Evolutionary conservation across 2,113 vertebrate genomes (phyloP), one percentile per base, ranked within the genome.

Genomic region (Chinchilla lanigera): DNA sequence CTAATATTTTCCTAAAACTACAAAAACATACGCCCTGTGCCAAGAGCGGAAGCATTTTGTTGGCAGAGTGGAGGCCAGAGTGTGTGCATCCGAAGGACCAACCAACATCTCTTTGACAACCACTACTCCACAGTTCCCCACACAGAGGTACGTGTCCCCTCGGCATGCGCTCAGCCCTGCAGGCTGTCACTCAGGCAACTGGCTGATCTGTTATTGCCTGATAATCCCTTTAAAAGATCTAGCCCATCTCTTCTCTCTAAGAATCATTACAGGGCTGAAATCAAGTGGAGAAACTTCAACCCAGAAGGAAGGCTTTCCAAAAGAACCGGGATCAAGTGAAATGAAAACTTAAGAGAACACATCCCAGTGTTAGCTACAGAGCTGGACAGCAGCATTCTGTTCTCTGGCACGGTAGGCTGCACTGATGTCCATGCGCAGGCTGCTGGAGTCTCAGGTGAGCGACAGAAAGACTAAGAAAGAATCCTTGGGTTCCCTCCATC

Each of bases 221-320:
- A 67, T 82, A 50, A 93, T 56, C 26, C 60, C 91, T 78, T 83
- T 30, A 96, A 92, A 80, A 35, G 13, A 88, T 54, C 41, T 20
- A 14, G 52, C n/a, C 90, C 73, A 90, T 56, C 88, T 92, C 47
- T 52, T 86, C 80, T 73, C 56, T 86, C 71, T 54, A 52, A 85
- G 47, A 88, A 89, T 67, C 24, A 60, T 38, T 67, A 84, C 50
- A 44, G 44, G 35, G 54, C 82, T 91, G 22, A 95, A 87, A 94
- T 86, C 85, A 69, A 52, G 58, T 4, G 19, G 52, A 91, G 16
- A 69, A 80, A 90, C 52, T 77, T 81, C 75, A 92, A 84, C 54
- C 56, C 65, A 65, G 69, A 84, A 94, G 60, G 13, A 54, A 65
- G 56, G 9, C 22, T 69, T 97, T 71, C 63, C 14, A n/a, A 30